Base-by-base conservation (phyloP, 2,888 invertebrate genomes). In the Yponomeuta cagnagella region DNA sequence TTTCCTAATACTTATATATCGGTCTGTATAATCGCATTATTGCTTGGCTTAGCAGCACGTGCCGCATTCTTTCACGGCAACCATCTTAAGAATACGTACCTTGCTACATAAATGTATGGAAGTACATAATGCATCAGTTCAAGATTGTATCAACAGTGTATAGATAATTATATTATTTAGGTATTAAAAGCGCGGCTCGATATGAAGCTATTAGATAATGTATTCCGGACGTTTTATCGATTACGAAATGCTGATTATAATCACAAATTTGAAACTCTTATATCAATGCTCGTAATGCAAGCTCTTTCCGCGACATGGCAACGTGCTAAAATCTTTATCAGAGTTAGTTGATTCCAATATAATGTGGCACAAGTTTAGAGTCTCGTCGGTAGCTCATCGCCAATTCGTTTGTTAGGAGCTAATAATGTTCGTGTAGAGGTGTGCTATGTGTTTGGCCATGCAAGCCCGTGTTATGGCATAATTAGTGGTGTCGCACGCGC, bases 401-500 rank as follows among this genome's bases (percentile, higher is more conserved):
- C 52, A 58, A 58, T 58, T 58, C 6, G 52, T 15, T 15, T 58
- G 15, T 58, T 58, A 58, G 52, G 12, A 58, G 15, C 52, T 58
- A 58, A 52, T 52, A 58, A 58, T 15, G 52, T 58, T 58, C 15
- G 3, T 58, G 52, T 58, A 58, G 52, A 58, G 52, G 64, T 64
- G 64, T 64, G n/a, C 63, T 3, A 63, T 63, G n/a, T 10, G 63
- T 5, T n/a, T 64, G 30, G 31, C 30, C 9, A 52, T 15, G 43
- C 43, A 37, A 23, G 70, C 37, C 43, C 30, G 52, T 70, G 33
- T 64, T 23, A 70, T 48, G 48, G 63, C 65, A 65, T 65, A 70
- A 70, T 70, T 33, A 65, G 48, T 70, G 65, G 15, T 48, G 65
- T 48, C 48, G 48, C 23, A 37, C 65, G 64, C 70, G 37, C 70